Conservation (phyloP, 2,113 vertebrate species). For the Spermophilus dauricus region DNA sequence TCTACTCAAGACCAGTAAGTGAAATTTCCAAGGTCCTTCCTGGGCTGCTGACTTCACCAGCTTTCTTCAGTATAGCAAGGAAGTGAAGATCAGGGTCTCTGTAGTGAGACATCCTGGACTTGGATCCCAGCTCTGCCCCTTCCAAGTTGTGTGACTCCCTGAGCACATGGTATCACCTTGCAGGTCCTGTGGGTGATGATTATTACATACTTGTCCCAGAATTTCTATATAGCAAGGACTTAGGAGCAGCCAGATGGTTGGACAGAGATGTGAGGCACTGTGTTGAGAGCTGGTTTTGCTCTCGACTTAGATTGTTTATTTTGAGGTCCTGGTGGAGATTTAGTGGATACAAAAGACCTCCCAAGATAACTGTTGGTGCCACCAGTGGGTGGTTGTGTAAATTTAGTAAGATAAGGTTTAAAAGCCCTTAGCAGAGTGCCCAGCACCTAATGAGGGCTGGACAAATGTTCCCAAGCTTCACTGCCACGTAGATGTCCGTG, state of each 20-base stretch:
- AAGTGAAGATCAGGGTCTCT: neutral
- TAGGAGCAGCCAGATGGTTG: neutral
- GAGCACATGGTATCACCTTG: neutral
- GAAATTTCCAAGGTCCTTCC: neutral
- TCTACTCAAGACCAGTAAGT: neutral
- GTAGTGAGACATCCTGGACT: neutral
- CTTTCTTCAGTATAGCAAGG: neutral
- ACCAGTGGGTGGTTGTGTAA: neutral
- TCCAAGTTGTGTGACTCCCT: neutral
- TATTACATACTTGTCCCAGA: neutral
- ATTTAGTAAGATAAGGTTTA: neutral
- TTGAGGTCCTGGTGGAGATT: slow-evolving; percentile 42
- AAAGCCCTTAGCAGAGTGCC: neutral
- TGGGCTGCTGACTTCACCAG: neutral
- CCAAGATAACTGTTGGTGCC: neutral
- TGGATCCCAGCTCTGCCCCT: neutral
- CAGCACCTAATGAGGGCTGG: neutral
- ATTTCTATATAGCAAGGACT: neutral
- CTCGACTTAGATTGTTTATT: slow-evolving; percentile 41
- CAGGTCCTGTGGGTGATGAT: neutral
- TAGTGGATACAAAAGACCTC: neutral
- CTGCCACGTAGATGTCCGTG: neutral
- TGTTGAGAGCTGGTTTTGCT: neutral
- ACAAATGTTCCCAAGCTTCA: neutral
- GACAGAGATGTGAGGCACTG: slow-evolving; percentile 34